These are phyloP conservation scores for Endotricha flammealis DNA, from an alignment of 2,888 invertebrate genomes.

Conservation along the genomic window DNA sequence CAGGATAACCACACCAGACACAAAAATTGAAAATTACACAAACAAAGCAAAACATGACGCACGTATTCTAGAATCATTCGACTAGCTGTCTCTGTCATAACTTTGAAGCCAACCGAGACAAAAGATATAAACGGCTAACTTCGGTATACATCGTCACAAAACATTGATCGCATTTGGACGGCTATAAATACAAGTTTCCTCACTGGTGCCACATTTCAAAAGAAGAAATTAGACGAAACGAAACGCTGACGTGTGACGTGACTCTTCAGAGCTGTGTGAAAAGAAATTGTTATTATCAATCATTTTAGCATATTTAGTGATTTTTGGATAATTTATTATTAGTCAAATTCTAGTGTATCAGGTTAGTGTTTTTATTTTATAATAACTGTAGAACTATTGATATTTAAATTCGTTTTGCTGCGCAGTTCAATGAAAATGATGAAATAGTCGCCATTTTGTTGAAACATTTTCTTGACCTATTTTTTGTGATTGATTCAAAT, in stretches of 20 bases:
- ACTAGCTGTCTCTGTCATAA: conserved; percentile 23
- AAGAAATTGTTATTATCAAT: conserved; percentile 22
- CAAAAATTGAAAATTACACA: neutral
- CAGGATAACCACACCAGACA: too few species aligned
- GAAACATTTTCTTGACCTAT: neutral
- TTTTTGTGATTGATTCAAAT: too few species aligned
- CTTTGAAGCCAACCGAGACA: conserved; percentile 25
- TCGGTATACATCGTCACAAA: conserved; percentile 26
- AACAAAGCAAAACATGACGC: conserved; percentile 36
- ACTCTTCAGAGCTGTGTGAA: conserved; percentile 33
- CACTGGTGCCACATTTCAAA: conserved; percentile 32
- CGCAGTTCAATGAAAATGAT: conserved; percentile 17
- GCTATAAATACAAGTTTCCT: conserved; percentile 35
- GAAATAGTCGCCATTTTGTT: conserved; percentile 11
- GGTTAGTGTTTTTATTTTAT: conserved; percentile 33
- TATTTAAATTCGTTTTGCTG: conserved; percentile 14
- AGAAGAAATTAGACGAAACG: conserved; percentile 34
- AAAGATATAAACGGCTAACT: conserved; percentile 25
- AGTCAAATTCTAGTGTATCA: conserved; percentile 40
- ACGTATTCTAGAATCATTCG: conserved; percentile 38
- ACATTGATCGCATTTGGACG: conserved; percentile 23
- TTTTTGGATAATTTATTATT: neutral
- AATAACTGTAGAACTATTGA: too few species aligned
- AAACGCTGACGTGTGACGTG: conserved; percentile 25
- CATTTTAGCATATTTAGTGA: conserved; percentile 20